Evolutionary conservation across 2,888 invertebrate species (phyloP), one percentile per base, ranked within the genome.

Genomic region (Tetrapedia diversipes): DNA sequence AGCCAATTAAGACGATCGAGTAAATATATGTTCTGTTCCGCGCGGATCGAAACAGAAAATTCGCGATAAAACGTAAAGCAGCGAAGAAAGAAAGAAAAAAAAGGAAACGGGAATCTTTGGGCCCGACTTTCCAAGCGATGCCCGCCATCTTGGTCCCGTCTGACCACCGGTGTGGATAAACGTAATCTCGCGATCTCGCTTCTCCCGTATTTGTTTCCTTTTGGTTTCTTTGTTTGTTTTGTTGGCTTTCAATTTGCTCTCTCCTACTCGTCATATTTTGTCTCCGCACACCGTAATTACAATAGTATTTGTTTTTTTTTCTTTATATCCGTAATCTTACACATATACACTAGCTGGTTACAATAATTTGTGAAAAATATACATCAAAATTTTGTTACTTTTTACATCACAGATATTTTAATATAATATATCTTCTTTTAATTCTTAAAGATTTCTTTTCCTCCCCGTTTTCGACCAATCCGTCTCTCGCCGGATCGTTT

Each of bases 341-440:
- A 89, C 88, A 90, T 90, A 91, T 91, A 91, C 88, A 90, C 90
- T 91, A 91, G 90, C 89, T 90, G 91, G 88, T 91, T 91, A 91
- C 89, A 89, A 91, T 90, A 90, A 90, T 88, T 91, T 91, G 91
- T 91, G 91, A 91, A 91, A 91, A 91, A 91, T 91, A 91, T 91
- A 91, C 91, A 91, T 91, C 90, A 90, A 91, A 91, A 91, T 91
- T 91, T 91, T 91, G 91, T 91, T 91, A 91, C 89, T 91, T 91
- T 91, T 90, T 91, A 91, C 91, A 91, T 91, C 91, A 91, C 91
- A 91, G 91, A 91, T 91, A 91, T 91, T 91, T 91, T 91, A 91
- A 91, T 91, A 91, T 91, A 91, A 90, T 91, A 91, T 91, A 90
- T 90, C 86, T 88, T 90, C 88, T 88, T 84, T 88, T 89, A 89